Base-by-base conservation (phyloP, 2,113 vertebrate species). In the Urocitellus parryii region DNA sequence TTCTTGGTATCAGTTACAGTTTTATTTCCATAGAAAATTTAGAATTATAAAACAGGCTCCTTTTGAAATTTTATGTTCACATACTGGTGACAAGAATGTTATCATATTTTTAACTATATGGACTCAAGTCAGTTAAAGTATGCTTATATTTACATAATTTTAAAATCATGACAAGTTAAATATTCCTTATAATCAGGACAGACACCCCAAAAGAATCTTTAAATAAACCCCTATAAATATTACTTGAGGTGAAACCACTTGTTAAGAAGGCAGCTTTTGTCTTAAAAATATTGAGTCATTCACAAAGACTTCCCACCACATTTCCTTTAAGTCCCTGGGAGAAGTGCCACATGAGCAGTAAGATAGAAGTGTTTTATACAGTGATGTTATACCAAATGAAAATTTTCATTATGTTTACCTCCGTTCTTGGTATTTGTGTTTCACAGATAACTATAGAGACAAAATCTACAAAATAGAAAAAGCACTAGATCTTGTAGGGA, bases 181-280 rank as follows among this genome's bases (percentile, higher is more conserved):
- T 94, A 94, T 83, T 91, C 29, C 96, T 96, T 92, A 92, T 85
- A 95, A 95, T 96, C 32, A 97, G 61, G 72, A 84, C 5, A 96
- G 76, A 25, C 65, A 96, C 34, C 24, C 53, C 53, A 92, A 92
- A 29, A 86, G 63, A 94, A 56, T 80, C 29, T 89, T 27, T 86
- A 86, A 97, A 95, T 61, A 95, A 96, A 81, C 9, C 88, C 68
- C 87, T 39, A 12, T 93, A 96, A 94, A 93, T 96, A 94, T 82
- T 88, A 90, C 90, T 45, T 76, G 82, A 94, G 67, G 63, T 9
- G 61, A 53, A 29, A 91, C 51, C n/a, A 80, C 14, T 45, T 70
- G 34, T 37, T 81, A 61, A 74, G 73, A 96, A 65, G 56, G 17
- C 65, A 68, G 14, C 42, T 51, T 29, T 24, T 72, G 16, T 93